A percentile compares a stretch with the other conserved stretches of the same genome.
Conservation (phyloP, 1,140 invertebrate species). For the Arion vulgaris region DNA sequence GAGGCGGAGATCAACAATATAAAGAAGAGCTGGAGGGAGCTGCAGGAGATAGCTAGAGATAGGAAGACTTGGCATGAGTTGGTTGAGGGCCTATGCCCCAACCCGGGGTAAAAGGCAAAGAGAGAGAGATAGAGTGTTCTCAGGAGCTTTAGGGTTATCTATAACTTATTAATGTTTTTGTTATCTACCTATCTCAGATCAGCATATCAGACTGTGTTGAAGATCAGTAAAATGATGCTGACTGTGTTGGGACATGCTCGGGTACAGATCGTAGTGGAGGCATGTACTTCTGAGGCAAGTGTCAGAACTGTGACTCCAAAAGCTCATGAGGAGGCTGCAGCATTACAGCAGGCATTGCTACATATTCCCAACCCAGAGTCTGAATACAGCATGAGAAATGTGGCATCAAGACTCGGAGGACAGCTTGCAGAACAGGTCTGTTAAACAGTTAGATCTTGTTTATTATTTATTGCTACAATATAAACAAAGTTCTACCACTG, state of each 20-base stretch:
- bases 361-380: constrained; percentile 81
- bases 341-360: constrained; percentile 84
- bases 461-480: too few relatives aligned
- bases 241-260: constrained; percentile 82
- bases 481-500: too few relatives aligned
- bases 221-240: constrained; percentile 89
- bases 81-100: too few relatives aligned
- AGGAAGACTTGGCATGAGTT: too few relatives aligned
- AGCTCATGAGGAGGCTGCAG: constrained; percentile 74
- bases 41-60: too few relatives aligned
- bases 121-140: too few relatives aligned
- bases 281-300: constrained; percentile 60
- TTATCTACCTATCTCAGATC: constrained; percentile 76
- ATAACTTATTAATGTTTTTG: too few relatives aligned
- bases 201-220: constrained; percentile 89
- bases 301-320: constrained; percentile 66
- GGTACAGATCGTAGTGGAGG: constrained; percentile 71
- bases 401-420: constrained; percentile 84
- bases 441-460: background rate
- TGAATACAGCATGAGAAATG: constrained; percentile 81
- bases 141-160: too few relatives aligned
- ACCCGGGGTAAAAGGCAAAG: too few relatives aligned
- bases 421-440: constrained; percentile 78
- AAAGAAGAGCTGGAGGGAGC: too few relatives aligned
- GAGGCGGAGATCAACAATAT: too few relatives aligned